Evolutionary conservation across 2,797 vertebrate species (phyloP).

Genomic region (Florisuga fusca): DNA sequence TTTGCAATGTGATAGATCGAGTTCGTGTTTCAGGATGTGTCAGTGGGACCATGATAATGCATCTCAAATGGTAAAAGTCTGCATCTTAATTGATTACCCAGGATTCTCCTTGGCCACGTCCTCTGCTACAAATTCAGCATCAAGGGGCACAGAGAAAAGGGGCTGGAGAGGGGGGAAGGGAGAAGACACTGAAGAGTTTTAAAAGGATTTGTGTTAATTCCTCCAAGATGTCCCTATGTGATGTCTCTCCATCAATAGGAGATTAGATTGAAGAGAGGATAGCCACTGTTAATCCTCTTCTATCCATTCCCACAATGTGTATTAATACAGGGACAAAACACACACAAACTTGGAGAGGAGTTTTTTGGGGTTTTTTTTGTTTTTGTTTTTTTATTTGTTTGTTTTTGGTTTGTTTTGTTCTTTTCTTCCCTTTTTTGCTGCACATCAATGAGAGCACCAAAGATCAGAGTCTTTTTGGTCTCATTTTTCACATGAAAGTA

Average conservation of each 20-base stretch:
- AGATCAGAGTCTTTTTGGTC: background rate
- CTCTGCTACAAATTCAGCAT: conserved; percentile 2
- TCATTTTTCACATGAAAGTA: background rate
- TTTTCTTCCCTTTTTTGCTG: background rate
- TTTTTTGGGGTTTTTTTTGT: background rate
- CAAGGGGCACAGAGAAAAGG: background rate
- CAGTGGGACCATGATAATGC: conserved; percentile 46
- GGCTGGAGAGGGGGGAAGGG: background rate
- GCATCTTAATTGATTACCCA: conserved; percentile 66
- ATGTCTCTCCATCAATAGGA: conserved; percentile 75
- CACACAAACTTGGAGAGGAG: background rate
- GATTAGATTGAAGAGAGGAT: conserved; percentile 72
- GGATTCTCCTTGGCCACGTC: conserved; percentile 30
- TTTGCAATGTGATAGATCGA: conserved; percentile 36
- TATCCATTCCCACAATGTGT: conserved; percentile 61
- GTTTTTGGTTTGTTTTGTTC: background rate
- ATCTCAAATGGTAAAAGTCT: conserved; percentile 56
- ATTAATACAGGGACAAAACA: background rate
- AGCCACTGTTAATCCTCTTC: conserved; percentile 61
- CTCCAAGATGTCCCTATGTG: conserved; percentile 43
- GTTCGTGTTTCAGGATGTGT: conserved; percentile 65
- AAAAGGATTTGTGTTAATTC: conserved; percentile 75
- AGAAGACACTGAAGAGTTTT: conserved; percentile 45
- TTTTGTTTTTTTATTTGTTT: background rate
- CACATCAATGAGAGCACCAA: background rate